Evolutionary conservation across 2,888 invertebrate genomes (phyloP), one percentile per base, ranked within the genome.

Genomic region (Ochropleura plecta): DNA sequence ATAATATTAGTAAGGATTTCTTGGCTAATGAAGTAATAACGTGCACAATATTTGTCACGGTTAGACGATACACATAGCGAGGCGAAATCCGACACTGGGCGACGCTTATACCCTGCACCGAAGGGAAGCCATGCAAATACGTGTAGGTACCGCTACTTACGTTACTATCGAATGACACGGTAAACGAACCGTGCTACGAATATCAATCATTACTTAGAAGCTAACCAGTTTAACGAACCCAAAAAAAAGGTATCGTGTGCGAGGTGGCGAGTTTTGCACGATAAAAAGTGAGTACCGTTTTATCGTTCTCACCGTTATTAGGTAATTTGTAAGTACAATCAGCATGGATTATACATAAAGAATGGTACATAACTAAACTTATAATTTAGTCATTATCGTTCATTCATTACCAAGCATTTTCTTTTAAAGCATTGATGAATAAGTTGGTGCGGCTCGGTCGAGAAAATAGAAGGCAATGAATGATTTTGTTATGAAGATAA

Each of bases 121-220:
- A 70, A 80, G 73, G 65, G 87, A 88, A 87, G 79, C 88, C 88
- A 73, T 83, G 69, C 65, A 62, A 82, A 49, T 64, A 62, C 40
- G 7, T 55, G 59, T 18, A 68, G 59, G 60, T 68, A 74, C 66
- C 64, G 73, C 49, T 83, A 83, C 63, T 67, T 76, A 70, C 67
- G 57, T 42, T 66, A 78, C 48, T 66, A 65, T 68, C 67, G 51
- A 40, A 71, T 78, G 79, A 60, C 55, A 67, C 63, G 55, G 57
- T 65, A 70, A 53, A 57, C 62, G 40, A 53, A 59, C 57, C 68
- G 70, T 72, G 85, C 57, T 20, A 51, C 51, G 81, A 79, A 85
- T 79, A 76, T 40, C 49, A 77, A 87, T 77, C 40, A 83, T 57
- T 64, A 73, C 42, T 51, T 49, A 79, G 30, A 4, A 46, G 12